These are phyloP conservation scores for Rallus limicola DNA, from an alignment of 2,113 vertebrate genomes.

Conservation along the genomic window DNA sequence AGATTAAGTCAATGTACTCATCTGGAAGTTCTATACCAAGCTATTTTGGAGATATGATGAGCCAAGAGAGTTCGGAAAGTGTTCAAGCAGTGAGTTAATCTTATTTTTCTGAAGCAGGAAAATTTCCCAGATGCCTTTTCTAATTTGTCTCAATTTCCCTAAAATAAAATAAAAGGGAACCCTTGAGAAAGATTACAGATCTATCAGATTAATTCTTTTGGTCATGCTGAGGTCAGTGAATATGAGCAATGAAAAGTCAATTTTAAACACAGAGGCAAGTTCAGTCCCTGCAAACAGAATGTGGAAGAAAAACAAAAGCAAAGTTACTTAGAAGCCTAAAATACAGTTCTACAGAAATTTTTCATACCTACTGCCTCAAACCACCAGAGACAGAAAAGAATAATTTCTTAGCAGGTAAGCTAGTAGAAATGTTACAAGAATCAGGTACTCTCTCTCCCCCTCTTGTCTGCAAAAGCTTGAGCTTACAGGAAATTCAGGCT, in stretches of 20 bases:
- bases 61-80: constrained; percentile 15
- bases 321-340: background rate
- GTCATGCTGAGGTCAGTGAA: background rate
- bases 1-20: constrained; percentile 10
- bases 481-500: background rate
- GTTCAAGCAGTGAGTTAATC: constrained; percentile 16
- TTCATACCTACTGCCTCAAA: background rate
- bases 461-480: background rate
- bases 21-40: background rate
- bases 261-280: background rate
- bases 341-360: background rate
- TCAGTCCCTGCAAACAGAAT: background rate
- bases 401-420: background rate
- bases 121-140: constrained; percentile 5
- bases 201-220: background rate
- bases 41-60: background rate
- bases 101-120: constrained; percentile 38
- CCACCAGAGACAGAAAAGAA: background rate
- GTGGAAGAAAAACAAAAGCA: background rate
- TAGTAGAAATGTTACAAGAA: background rate
- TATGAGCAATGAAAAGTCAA: background rate
- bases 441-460: background rate
- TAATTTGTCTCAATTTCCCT: constrained; percentile 7
- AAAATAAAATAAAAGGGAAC: background rate
- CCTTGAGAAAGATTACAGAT: background rate